phyloP scores from a whole-genome alignment of 2,113 vertebrate species.

The Origma solitaria region DNA sequence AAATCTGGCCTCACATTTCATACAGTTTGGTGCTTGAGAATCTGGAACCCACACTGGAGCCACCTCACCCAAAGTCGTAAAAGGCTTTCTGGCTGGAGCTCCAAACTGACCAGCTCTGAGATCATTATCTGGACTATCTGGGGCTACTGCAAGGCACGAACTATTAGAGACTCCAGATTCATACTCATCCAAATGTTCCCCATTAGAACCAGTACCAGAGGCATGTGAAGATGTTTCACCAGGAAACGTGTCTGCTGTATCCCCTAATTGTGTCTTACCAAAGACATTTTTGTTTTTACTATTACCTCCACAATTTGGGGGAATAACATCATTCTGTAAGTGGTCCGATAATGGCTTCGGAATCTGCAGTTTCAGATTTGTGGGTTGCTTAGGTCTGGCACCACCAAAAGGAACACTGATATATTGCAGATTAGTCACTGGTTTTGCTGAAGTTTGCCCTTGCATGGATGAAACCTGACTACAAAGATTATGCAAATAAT shows the following conservation, averaged over 20 bases:
- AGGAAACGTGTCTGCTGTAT: conserved; percentile 52
- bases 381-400: conserved; percentile 94
- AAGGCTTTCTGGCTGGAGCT: conserved; percentile 78
- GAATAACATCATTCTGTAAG: conserved; percentile 84
- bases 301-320: conserved; percentile 72
- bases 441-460: conserved; percentile 71
- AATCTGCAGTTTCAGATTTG: conserved; percentile 93
- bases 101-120: conserved; percentile 89
- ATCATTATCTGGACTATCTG: conserved; percentile 94
- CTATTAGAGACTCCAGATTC: conserved; percentile 72
- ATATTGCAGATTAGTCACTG: conserved; percentile 76
- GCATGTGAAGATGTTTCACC: conserved; percentile 68
- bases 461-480: conserved; percentile 71
- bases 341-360: conserved; percentile 87
- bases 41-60: conserved; percentile 98
- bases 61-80: conserved; percentile 88
- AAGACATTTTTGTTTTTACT: conserved; percentile 91
- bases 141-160: conserved; percentile 72
- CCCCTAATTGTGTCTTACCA: conserved; percentile 66
- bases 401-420: conserved; percentile 92
- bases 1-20: conserved; percentile 97
- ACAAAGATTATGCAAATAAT: conserved; percentile 75
- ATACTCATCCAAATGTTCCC: conserved; percentile 74
- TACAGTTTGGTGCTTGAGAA: conserved; percentile 96
- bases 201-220: conserved; percentile 70